Evolutionary conservation across 2,888 invertebrate species (phyloP), one percentile per base, ranked within the genome.

Genomic region (Lepidocyrtinus sp.): DNA sequence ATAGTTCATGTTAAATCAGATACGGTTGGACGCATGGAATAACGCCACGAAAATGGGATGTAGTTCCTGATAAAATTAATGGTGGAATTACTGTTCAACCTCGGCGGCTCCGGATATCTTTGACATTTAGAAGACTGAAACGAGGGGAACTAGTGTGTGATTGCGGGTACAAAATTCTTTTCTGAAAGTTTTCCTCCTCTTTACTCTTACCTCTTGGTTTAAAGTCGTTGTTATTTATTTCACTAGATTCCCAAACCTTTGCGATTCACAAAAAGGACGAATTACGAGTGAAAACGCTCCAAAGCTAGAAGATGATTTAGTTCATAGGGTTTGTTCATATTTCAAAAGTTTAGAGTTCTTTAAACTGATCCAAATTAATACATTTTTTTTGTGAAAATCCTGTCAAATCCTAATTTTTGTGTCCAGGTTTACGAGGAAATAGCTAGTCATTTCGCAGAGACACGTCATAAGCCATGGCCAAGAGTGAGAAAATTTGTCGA

Each of bases 401-500:
- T n/a, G n/a, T n/a, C n/a, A 50, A 61, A 61, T 64, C 15, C 15
- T 64, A 24, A 24, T 27, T n/a, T 75, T 83, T 55, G n/a, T 55
- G 12, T 75, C 24, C 80, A 94, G 93, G 95, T 99, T 15, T 99
- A 99, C 89, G 96, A 99, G 84, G 92, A 94, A 87, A 99, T 99
- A 87, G 98, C 98, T 0, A 90, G 90, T 55, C 99, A 99, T 89
- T 99, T 99, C 89, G 97, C 96, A 88, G 93, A 94, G 86, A 99
- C 99, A 0, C 91, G 99, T 15, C 96, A 97, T 89, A 95, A 94
- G 87, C 94, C 95, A 19, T 99, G 99, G 99, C 98, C 97, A 0
- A 93, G 93, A 84, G 97, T 99, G 0, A 90, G 92, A 0, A 90
- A 93, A 84, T 99, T 99, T 89, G 89, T 97, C 26, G 89, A 91